phyloP scores from a whole-genome alignment of 2,888 invertebrate genomes.

The Caprella mutica region DNA sequence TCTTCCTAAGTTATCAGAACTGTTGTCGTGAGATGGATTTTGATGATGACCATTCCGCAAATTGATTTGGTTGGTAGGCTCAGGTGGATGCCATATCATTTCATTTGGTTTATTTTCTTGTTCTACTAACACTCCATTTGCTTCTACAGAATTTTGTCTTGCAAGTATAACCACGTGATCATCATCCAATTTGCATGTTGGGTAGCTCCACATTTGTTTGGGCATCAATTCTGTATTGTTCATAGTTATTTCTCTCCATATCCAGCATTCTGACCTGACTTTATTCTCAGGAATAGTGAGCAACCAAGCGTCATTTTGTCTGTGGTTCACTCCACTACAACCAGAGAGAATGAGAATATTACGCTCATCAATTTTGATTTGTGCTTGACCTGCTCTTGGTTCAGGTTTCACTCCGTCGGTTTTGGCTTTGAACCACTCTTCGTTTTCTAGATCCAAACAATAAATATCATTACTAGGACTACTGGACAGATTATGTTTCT shows the following conservation, averaged over 20 bases:
- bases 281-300: constrained; percentile 55
- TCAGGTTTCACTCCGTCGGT: constrained; percentile 58
- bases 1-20: no score
- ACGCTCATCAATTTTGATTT: constrained; percentile 63
- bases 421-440: constrained; percentile 64
- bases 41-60: no score
- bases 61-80: no score
- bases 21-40: no score
- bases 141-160: no score
- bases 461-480: constrained; percentile 64
- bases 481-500: constrained; percentile 34
- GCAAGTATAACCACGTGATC: constrained; percentile 65
- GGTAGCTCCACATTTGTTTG: constrained; percentile 84
- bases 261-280: constrained; percentile 55
- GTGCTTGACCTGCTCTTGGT: constrained; percentile 88
- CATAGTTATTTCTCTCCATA: constrained; percentile 54
- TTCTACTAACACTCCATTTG: no score
- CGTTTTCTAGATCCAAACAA: constrained; percentile 66
- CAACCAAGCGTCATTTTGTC: constrained; percentile 84
- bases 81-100: no score
- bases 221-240: constrained; percentile 66
- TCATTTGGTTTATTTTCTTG: no score
- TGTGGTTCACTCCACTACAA: constrained; percentile 71
- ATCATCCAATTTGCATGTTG: constrained; percentile 65
- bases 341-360: constrained; percentile 72